Evolutionary conservation across 1,140 invertebrate species (phyloP).

Genomic region (Hyposmocoma kahamanoa): DNA sequence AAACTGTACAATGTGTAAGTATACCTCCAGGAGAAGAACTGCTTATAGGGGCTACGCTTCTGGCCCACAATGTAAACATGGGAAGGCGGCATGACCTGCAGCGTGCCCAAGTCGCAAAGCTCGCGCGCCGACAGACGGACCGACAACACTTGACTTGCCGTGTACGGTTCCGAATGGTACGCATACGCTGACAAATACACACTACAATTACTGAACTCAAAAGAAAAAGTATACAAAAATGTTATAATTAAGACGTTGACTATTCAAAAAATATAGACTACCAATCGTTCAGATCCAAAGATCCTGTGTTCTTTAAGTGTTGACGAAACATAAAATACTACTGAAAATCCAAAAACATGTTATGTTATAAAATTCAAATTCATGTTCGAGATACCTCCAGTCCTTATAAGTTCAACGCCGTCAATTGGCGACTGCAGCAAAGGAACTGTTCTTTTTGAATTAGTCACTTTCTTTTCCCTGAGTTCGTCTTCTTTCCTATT

Average conservation of each 20-base stretch:
- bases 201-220: too few species aligned
- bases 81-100: conserved; percentile 58
- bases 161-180: conserved; percentile 69
- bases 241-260: too few species aligned
- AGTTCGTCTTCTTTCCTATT: conserved; percentile 56
- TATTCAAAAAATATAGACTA: too few species aligned
- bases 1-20: too few species aligned
- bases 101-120: conserved; percentile 62
- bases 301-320: too few species aligned
- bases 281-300: too few species aligned
- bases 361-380: too few species aligned
- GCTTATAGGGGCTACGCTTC: conserved; percentile 63
- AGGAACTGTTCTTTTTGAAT: conserved; percentile 30
- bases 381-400: conserved; percentile 32
- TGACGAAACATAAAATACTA: too few species aligned
- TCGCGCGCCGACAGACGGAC: conserved; percentile 56
- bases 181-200: conserved; percentile 50
- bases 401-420: conserved; percentile 47
- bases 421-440: conserved; percentile 33
- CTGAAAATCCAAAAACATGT: too few species aligned
- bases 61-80: conserved; percentile 61
- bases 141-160: conserved; percentile 62
- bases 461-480: conserved; percentile 52
- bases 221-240: too few species aligned
- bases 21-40: conserved; percentile 68